These are phyloP conservation scores for Spondyliosoma cantharus DNA, from an alignment of 2,797 vertebrate species.

Conservation along the genomic window DNA sequence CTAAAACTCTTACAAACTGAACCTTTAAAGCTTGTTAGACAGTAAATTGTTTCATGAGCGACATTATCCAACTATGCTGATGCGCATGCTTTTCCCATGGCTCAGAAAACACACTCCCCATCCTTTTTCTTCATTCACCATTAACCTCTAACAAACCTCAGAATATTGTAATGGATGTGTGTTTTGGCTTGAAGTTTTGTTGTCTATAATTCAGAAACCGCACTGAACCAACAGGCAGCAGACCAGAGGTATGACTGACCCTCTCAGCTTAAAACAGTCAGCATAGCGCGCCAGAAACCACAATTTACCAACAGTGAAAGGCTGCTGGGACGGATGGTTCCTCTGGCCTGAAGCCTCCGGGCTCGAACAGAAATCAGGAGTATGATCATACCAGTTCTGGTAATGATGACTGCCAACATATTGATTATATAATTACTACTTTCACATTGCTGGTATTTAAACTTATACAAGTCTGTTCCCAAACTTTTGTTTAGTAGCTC, in stretches of 20 bases:
- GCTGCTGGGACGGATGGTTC: conserved; percentile 28
- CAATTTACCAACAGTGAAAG: conserved; percentile 56
- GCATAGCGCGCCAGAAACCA: conserved; percentile 48
- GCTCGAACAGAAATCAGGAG: not conserved
- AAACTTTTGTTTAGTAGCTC: not conserved
- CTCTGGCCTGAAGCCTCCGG: conserved; percentile 23
- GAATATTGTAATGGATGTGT: conserved; percentile 40
- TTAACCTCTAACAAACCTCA: conserved; percentile 48
- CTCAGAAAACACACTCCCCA: conserved; percentile 17
- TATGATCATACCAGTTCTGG: not conserved
- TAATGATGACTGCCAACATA: not conserved
- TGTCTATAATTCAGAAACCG: conserved; percentile 49
- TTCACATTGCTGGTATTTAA: not conserved
- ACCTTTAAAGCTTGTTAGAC: not conserved
- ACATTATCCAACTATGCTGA: not conserved
- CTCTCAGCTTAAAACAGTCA: conserved; percentile 22
- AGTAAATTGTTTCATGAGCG: conserved; percentile 4
- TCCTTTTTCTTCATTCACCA: conserved; percentile 29
- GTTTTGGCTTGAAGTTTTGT: conserved; percentile 42
- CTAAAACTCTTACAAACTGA: too few relatives aligned
- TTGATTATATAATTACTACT: not conserved
- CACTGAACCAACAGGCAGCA: conserved; percentile 46
- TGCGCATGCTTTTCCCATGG: conserved; percentile 10
- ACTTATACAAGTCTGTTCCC: too few relatives aligned
- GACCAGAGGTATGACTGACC: conserved; percentile 41